A percentile compares a stretch with the other conserved stretches of the same genome.
phyloP scores from a whole-genome alignment of 1,140 invertebrate species.

The Micrasema minimum region DNA sequence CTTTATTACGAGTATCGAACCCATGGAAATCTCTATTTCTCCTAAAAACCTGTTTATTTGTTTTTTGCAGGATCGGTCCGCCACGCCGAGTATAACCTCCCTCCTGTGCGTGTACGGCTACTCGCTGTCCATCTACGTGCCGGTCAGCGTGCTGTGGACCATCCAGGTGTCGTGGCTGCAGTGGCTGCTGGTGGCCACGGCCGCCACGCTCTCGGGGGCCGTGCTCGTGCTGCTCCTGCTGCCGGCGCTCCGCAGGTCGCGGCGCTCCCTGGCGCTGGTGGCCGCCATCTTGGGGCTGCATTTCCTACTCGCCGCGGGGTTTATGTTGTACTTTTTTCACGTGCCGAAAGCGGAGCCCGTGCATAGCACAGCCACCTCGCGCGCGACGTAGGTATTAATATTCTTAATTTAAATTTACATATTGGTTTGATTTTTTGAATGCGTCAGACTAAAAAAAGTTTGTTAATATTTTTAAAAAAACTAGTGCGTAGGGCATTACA shows the following conservation, averaged over 20 bases:
- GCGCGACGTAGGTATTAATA: too few species aligned
- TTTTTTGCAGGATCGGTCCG: conserved; percentile 69
- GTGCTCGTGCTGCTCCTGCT: conserved; percentile 85
- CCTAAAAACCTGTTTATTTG: too few species aligned
- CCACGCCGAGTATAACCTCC: conserved; percentile 77
- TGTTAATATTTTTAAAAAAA: too few species aligned
- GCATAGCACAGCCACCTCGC: too few species aligned
- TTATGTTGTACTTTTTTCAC: conserved; percentile 83
- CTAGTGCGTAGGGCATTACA: too few species aligned
- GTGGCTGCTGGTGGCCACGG: conserved; percentile 86
- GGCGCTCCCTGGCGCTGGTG: conserved; percentile 74
- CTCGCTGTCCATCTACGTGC: conserved; percentile 92
- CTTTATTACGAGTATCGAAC: too few species aligned
- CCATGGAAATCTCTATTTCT: too few species aligned
- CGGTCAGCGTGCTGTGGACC: conserved; percentile 93
- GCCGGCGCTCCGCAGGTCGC: conserved; percentile 78
- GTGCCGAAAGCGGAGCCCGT: conserved; percentile 46
- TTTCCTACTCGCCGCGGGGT: conserved; percentile 83
- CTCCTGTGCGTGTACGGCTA: conserved; percentile 96
- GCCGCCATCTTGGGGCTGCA: conserved; percentile 80
- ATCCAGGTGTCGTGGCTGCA: conserved; percentile 86
- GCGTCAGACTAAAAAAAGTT: too few species aligned
- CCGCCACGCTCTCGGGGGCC: conserved; percentile 83
- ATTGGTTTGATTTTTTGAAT: too few species aligned
- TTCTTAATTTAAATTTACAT: too few species aligned